phyloP scores from a whole-genome alignment of 2,797 vertebrate genomes.

The Carcharodon carcharias region DNA sequence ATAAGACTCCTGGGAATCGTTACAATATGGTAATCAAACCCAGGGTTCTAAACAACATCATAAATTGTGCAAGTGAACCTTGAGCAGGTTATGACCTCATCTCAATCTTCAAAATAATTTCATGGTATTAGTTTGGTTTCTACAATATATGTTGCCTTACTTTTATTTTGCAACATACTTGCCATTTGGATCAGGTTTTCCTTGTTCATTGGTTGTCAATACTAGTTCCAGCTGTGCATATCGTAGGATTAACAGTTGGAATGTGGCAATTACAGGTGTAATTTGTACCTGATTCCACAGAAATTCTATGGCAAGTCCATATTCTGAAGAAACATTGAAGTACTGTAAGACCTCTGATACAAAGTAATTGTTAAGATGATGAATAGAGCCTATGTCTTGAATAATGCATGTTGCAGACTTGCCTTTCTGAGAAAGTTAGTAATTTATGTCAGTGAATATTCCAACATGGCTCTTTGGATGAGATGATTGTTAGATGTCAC shows the following conservation, averaged over 20 bases:
- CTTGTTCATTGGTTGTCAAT: neutral
- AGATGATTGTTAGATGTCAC: constrained; percentile 9
- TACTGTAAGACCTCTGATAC: neutral
- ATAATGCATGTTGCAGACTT: neutral
- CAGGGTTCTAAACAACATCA: neutral
- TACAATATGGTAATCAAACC: neutral
- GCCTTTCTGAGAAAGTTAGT: neutral
- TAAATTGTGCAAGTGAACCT: neutral
- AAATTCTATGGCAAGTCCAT: neutral
- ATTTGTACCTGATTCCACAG: neutral
- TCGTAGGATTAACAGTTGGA: neutral
- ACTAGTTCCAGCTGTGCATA: neutral
- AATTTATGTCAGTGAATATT: neutral
- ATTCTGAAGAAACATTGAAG: neutral
- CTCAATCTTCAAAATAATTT: neutral
- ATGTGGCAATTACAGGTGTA: neutral
- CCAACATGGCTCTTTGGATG: neutral
- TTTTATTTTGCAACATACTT: neutral
- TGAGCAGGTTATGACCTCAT: neutral
- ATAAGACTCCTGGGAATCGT: neutral
- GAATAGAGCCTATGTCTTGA: neutral
- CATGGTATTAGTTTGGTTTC: neutral
- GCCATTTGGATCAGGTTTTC: neutral
- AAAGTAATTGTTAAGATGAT: neutral
- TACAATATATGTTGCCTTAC: neutral